Evolutionary conservation across 2,797 vertebrate species (phyloP), one percentile per base, ranked within the genome.

Genomic region (Brachyrhaphis roseni): DNA sequence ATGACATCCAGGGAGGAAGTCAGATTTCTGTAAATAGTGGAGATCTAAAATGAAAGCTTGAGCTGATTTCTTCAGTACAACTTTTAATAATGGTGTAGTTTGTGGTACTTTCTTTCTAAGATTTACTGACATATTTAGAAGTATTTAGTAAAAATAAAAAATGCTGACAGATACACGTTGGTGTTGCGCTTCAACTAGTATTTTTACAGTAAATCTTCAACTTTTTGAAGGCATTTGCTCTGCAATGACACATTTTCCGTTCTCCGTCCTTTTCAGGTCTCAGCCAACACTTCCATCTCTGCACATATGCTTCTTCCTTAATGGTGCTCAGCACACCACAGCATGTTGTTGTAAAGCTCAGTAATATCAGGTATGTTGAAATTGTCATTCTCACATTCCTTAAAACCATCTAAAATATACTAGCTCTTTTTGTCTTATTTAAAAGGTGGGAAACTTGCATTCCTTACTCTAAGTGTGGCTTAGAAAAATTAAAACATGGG

Each of bases 301-400:
- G 13, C 77, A 59, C 51, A 79, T 76, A 34, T 78, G 73, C 57
- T 77, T 72, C 68, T 70, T 80, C 57, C 81, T 88, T 72, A 83
- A 80, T 79, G 82, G 77, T 84, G 86, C 83, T 51, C 10, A 51
- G 39, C 46, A 82, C 78, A 76, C 46, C 71, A 79, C 82, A 88
- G 71, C 78, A 93, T 94, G 92, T 72, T 88, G 72, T 87, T 93
- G 90, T 96, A 86, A 95, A 79, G 77, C 86, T 57, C 78, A 64
- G 72, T 79, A 46, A 81, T 72, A 90, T 81, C 85, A 91, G 93
- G 94, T 93, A 88, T 53, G 92, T 86, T 59, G 59, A 64, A 64
- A 64, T 2, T 39, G 1, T 59, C 8, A 53, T 53, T 12, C 59
- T 82, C 77, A 64, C 5, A 47, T 34, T 64, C 68, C 28, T 39